These are phyloP conservation scores for Ophioninae sp. DNA, from an alignment of 2,888 invertebrate species.

Conservation along the genomic window DNA sequence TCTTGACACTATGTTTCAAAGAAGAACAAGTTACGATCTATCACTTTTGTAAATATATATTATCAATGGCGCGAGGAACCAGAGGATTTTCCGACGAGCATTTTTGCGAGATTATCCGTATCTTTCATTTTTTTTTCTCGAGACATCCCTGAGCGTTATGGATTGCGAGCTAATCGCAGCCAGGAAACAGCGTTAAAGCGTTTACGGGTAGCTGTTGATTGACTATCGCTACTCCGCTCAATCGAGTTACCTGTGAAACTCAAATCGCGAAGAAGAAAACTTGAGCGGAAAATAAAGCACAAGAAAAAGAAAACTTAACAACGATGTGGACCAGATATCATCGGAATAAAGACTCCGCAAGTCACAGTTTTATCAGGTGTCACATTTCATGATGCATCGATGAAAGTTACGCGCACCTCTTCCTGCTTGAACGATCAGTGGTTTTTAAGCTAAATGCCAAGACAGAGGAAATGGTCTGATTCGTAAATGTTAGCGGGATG, in stretches of 20 bases:
- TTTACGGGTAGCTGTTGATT: slow-evolving; percentile 30
- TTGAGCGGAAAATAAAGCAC: neutral
- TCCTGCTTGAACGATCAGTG: neutral
- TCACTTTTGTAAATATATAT: slow-evolving; percentile 68
- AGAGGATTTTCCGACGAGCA: slow-evolving; percentile 31
- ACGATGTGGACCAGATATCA: slow-evolving; percentile 55
- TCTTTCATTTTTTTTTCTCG: neutral
- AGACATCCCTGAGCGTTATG: neutral
- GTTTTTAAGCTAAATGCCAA: neutral
- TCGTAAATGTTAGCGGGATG: slow-evolving; percentile 48
- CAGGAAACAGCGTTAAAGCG: slow-evolving; percentile 14
- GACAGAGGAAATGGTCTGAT: slow-evolving; percentile 1
- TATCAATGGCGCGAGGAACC: slow-evolving; percentile 48
- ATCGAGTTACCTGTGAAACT: slow-evolving; percentile 10
- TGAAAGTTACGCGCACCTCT: slow-evolving; percentile 17
- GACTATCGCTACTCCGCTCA: slow-evolving; percentile 32
- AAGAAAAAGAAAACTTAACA: slow-evolving; percentile 25
- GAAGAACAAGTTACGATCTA: neutral
- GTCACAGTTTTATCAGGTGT: slow-evolving; percentile 38
- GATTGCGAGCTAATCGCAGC: neutral
- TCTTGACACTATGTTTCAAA: neutral
- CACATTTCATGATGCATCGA: slow-evolving; percentile 40
- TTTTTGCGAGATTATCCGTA: slow-evolving; percentile 8
- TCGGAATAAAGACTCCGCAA: slow-evolving; percentile 31
- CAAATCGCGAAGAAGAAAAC: neutral